phyloP scores from a whole-genome alignment of 1,140 invertebrate genomes.

The Nephila pilipes region DNA sequence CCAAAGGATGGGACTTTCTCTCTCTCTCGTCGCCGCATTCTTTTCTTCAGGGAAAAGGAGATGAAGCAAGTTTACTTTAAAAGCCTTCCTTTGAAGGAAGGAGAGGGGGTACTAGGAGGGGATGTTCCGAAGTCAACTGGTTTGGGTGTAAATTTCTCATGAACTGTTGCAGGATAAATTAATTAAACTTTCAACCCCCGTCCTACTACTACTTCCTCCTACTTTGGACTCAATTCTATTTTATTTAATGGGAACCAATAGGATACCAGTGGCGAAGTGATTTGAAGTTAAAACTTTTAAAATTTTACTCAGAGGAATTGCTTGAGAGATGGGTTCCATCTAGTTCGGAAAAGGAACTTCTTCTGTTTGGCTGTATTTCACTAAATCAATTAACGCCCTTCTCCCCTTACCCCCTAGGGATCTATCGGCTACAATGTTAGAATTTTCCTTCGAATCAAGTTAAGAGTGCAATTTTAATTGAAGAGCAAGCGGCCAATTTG shows the following conservation, averaged over 20 bases:
- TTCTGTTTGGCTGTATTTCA: neutral
- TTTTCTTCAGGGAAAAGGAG: slow-evolving; percentile 30
- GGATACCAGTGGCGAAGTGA: neutral
- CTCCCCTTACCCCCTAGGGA: neutral
- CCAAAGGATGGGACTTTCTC: neutral
- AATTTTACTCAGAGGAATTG: neutral
- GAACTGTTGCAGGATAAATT: slow-evolving; percentile 50
- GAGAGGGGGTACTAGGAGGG: neutral
- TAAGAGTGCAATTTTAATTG: neutral
- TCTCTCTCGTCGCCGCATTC: neutral
- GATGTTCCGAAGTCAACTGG: neutral
- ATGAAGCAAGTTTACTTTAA: slow-evolving; percentile 37
- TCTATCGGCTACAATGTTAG: neutral
- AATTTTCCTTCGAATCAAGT: neutral
- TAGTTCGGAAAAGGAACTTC: neutral
- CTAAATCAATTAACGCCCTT: neutral
- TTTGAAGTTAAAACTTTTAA: slow-evolving; percentile 35
- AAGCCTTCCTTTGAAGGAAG: neutral
- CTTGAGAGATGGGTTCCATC: neutral
- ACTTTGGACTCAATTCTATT: neutral
- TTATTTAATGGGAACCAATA: slow-evolving; percentile 10
- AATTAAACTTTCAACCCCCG: slow-evolving; percentile 31
- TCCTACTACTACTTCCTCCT: neutral
- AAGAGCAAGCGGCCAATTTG: neutral
- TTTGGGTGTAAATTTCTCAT: slow-evolving; percentile 52